phyloP scores from a whole-genome alignment of 2,113 vertebrate genomes.

The Erpornis zantholeuca region DNA sequence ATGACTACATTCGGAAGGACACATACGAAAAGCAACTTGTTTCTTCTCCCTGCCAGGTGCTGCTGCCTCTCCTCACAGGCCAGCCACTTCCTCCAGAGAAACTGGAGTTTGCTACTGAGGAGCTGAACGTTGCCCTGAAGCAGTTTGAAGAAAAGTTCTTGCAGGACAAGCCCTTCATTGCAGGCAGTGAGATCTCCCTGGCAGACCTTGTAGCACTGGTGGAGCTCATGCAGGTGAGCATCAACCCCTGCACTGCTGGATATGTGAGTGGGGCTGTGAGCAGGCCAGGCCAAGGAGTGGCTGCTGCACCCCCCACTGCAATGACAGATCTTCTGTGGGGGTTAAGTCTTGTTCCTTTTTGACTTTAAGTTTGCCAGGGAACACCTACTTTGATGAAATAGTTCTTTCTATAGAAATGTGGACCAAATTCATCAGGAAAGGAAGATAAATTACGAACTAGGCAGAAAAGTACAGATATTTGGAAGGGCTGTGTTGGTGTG shows the following conservation, averaged over 20 bases:
- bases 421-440: not conserved
- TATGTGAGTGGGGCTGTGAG: rapidly evolving
- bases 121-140: slow-evolving; percentile 72
- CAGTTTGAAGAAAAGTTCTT: slow-evolving; percentile 86
- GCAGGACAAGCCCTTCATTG: slow-evolving; percentile 78
- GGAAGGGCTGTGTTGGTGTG: not conserved
- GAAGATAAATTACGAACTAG: not conserved
- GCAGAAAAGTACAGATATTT: not conserved
- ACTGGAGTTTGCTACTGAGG: slow-evolving; percentile 64
- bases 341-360: not conserved
- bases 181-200: slow-evolving; percentile 78
- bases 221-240: slow-evolving; percentile 86
- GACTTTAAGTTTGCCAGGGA: not conserved
- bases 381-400: not conserved
- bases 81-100: slow-evolving; percentile 69
- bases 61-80: slow-evolving; percentile 65
- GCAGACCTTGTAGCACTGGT: slow-evolving; percentile 85
- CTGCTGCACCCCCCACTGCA: not conserved
- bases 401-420: not conserved
- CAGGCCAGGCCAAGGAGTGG: not conserved
- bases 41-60: slow-evolving; percentile 35
- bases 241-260: not conserved
- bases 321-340: not conserved
- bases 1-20: not conserved
- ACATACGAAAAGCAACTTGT: not conserved